A percentile compares a stretch with the other conserved stretches of the same genome.
These are phyloP conservation scores for Noctua janthina DNA, from an alignment of 2,888 invertebrate species.

Conservation along the genomic window DNA sequence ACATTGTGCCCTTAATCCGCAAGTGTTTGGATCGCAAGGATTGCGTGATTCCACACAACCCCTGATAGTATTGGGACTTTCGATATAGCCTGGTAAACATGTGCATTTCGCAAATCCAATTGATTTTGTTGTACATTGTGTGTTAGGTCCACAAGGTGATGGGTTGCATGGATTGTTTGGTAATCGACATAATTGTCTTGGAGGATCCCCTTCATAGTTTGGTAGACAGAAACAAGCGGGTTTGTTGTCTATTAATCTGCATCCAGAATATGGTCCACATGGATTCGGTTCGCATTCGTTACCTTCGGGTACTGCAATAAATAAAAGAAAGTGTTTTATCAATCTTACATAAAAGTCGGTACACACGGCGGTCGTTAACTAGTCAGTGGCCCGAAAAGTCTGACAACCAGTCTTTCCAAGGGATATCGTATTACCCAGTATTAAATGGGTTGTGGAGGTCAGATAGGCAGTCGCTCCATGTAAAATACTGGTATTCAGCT, in stretches of 20 bases:
- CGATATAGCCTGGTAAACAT: constrained; percentile 95
- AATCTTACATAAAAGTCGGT: too few relatives aligned
- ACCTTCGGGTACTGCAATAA: constrained; percentile 95
- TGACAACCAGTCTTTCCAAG: too few relatives aligned
- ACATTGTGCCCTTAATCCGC: constrained; percentile 94
- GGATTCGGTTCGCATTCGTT: constrained; percentile 95
- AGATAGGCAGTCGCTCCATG: too few relatives aligned
- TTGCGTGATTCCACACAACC: constrained; percentile 95
- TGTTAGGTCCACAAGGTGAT: constrained; percentile 97
- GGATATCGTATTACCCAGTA: too few relatives aligned
- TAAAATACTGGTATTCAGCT: too few relatives aligned
- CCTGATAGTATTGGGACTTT: constrained; percentile 96
- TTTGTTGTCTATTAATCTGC: constrained; percentile 93
- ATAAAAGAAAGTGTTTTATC: constrained; percentile 19
- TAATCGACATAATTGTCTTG: constrained; percentile 92
- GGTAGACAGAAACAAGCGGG: constrained; percentile 97
- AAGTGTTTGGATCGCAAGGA: constrained; percentile 95
- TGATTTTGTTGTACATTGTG: constrained; percentile 94
- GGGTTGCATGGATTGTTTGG: constrained; percentile 95
- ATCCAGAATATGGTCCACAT: constrained; percentile 96
- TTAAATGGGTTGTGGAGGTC: too few relatives aligned
- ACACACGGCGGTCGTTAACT: too few relatives aligned
- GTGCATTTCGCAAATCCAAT: constrained; percentile 97
- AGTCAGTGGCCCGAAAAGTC: too few relatives aligned
- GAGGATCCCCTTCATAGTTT: constrained; percentile 96